Conservation (phyloP, 2,113 vertebrate species). For the Rutilus rutilus region DNA sequence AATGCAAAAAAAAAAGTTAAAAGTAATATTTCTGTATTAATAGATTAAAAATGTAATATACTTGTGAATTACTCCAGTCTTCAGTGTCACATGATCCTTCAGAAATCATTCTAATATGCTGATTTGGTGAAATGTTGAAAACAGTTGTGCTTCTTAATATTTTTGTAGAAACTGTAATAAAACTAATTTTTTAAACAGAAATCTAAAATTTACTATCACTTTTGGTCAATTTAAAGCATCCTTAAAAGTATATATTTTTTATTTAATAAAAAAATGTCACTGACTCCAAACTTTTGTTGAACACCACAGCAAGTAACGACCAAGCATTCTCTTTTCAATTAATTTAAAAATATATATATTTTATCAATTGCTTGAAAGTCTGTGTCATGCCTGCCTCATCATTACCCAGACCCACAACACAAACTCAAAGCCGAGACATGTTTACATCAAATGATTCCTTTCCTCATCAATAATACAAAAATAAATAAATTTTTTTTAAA, state of each 20-base stretch:
- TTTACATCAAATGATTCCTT: not conserved
- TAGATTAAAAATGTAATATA: too few species aligned
- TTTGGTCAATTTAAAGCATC: not conserved
- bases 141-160: too few species aligned
- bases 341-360: too few species aligned
- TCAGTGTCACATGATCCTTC: too few species aligned
- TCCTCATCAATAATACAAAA: too few species aligned
- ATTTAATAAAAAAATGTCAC: not conserved
- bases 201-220: not conserved
- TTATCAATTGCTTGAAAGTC: too few species aligned
- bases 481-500: too few species aligned
- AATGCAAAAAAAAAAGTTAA: fast-evolving
- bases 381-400: not conserved
- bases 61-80: too few species aligned
- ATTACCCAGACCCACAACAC: not conserved
- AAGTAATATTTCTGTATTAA: too few species aligned
- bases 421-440: not conserved
- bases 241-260: not conserved
- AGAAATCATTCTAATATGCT: too few species aligned
- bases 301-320: not conserved
- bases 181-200: not conserved
- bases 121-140: too few species aligned
- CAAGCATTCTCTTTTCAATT: not conserved
- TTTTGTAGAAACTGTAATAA: too few species aligned
- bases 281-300: not conserved